Base-by-base conservation (phyloP, 2,797 vertebrate species). In the Crenichthys baileyi region DNA sequence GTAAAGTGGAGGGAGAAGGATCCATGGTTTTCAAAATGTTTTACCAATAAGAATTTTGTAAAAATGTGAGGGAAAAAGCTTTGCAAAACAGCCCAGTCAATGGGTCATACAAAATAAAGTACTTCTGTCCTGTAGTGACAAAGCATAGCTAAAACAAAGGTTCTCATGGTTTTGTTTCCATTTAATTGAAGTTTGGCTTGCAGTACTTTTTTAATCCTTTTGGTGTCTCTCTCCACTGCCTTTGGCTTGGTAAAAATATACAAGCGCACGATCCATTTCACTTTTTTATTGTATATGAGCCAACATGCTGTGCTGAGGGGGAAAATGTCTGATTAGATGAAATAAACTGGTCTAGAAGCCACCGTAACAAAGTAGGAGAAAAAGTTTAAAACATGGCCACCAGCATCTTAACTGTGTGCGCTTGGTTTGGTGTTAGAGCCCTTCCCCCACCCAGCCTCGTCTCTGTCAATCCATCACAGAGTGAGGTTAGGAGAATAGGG, bases 221-320 rank as follows among this genome's bases (percentile, higher is more conserved):
- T 0, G 81, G 85, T 89, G 92, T 89, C 90, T 82, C 90, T 86
- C 84, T 91, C 55, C 79, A 72, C 87, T 88, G 87, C 73, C 81
- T 79, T 26, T 81, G 51, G 22, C 36, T 56, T 48, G 44, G 67
- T 46, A 0, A 31, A 61, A 6, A 81, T 53, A 53, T 29, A 2
- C 71, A 56, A 73, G 78, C 55, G 82, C 78, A 61, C 78, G 83
- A 84, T 77, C 58, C 70, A 29, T 89, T 80, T 77, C 2, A 74
- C 82, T 90, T 86, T 73, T 77, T 90, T 75, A 88, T 88, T 81
- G 87, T 22, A 86, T 86, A 75, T 84, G 87, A 88, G 67, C 77
- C 60, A 87, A 84, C 84, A 77, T 72, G 67, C 16, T 70, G 70
- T 84, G 56, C 82, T 78, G 72, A 0, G 56, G 79, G 84, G 82